Conservation (phyloP, 2,113 vertebrate species). For the Alosa alosa region DNA sequence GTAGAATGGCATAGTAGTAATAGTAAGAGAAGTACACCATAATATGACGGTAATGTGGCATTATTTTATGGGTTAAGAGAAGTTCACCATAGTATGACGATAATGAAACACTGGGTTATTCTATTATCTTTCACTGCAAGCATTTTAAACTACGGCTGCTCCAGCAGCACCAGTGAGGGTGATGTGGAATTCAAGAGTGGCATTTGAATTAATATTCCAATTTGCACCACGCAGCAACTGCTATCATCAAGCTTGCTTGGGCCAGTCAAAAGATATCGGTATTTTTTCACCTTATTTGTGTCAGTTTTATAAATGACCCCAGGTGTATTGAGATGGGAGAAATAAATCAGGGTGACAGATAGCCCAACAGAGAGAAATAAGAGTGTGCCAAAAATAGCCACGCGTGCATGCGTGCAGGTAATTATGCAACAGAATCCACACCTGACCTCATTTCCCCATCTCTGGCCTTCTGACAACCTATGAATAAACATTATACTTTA, state of each 20-base stretch:
- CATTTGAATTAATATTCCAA: slow-evolving; percentile 49
- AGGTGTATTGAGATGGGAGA: slow-evolving; percentile 52
- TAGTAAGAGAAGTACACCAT: background rate
- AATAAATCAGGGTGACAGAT: slow-evolving; percentile 64
- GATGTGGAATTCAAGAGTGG: slow-evolving; percentile 9
- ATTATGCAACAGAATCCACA: slow-evolving; percentile 54
- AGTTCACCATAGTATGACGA: too few relatives aligned
- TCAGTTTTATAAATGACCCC: slow-evolving; percentile 60
- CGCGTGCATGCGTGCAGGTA: slow-evolving; percentile 42
- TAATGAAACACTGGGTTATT: background rate
- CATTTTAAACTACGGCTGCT: background rate
- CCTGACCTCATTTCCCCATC: slow-evolving; percentile 55
- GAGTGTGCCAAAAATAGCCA: slow-evolving; percentile 49
- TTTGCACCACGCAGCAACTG: slow-evolving; percentile 48
- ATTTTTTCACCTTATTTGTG: slow-evolving; percentile 37
- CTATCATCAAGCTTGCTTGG: slow-evolving; percentile 36
- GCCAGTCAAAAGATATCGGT: slow-evolving; percentile 50
- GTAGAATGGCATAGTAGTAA: background rate
- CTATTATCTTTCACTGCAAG: background rate
- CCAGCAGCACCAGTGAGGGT: background rate
- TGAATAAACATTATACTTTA: slow-evolving; percentile 54
- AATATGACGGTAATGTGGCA: too few relatives aligned
- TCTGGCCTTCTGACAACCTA: slow-evolving; percentile 38
- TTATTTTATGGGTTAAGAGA: too few relatives aligned
- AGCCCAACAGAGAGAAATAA: slow-evolving; percentile 46